Base-by-base conservation (phyloP, 2,113 vertebrate genomes). In the Caranx ignobilis region DNA sequence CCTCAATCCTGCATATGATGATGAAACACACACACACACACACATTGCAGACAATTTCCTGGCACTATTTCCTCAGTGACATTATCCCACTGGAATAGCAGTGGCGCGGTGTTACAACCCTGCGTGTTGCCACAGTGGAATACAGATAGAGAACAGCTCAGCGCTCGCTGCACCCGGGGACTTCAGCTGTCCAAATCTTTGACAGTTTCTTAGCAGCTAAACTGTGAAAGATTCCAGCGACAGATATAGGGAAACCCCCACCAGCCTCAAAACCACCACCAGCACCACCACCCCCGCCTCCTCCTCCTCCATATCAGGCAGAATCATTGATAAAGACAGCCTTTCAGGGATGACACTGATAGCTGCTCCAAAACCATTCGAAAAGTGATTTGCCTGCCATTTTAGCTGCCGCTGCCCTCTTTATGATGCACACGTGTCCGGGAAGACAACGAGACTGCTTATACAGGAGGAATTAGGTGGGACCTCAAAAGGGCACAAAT, bases 271-370 rank as follows among this genome's bases (percentile, higher is more conserved):
- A 26, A 26, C 26, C 26, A 26, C 13, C n/a, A 1, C 1, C 47
- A 8, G 4, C 52, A 26, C 72, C 31, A 15, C 21, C 65, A 54
- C 73, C 11, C 35, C n/a, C 9, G 3, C 13, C 43, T 18, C 2
- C 16, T 31, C 15, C n/a, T 59, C 15, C 47, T 61, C 72, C 69
- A 66, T 73, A 80, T 86, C 89, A 84, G 71, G 66, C 72, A 71
- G 77, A 83, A 84, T 91, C 90, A 93, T 92, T 92, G 92, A 91
- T 90, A 84, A 87, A 91, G 91, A 91, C 90, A 91, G 87, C 75
- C 90, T 80, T 83, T 90, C 93, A 93, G 94, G 94, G 94, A 91
- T 89, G 92, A 92, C 92, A 91, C 89, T 93, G 92, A 95, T 92
- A 87, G 88, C 93, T 92, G 90, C 89, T 91, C 85, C 84, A 74